Evolutionary conservation across 2,113 vertebrate genomes (phyloP).

Genomic region (Athene noctua): DNA sequence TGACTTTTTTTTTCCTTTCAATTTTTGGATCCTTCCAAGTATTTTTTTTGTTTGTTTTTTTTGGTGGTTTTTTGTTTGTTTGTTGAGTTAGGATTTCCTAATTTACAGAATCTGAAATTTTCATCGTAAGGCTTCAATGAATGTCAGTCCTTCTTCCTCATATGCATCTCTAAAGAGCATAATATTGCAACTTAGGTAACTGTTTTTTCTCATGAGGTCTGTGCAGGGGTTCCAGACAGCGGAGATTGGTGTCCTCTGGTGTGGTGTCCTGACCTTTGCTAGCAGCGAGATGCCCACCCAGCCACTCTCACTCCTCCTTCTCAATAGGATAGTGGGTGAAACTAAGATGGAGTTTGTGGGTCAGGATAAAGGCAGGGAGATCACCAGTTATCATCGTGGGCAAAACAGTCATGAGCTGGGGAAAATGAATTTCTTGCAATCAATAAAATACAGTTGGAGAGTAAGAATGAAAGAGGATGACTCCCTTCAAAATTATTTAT

Average conservation of each 20-base stretch:
- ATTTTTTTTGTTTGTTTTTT: neutral
- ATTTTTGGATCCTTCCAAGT: neutral
- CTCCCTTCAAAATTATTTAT: neutral
- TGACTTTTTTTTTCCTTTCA: neutral
- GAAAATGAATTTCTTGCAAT: neutral
- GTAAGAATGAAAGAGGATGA: neutral
- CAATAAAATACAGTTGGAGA: neutral
- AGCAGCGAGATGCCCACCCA: neutral
- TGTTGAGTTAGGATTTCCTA: neutral
- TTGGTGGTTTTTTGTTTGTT: neutral
- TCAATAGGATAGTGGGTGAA: fast-evolving
- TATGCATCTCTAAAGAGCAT: neutral
- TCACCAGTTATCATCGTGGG: neutral
- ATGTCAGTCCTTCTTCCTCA: neutral
- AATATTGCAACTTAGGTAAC: neutral
- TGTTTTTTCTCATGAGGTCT: neutral
- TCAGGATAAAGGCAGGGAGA: neutral
- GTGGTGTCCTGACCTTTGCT: neutral
- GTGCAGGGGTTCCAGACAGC: neutral
- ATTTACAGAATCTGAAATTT: neutral
- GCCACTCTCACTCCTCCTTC: neutral
- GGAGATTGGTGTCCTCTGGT: neutral
- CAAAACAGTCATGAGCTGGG: neutral
- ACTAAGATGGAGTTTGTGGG: neutral
- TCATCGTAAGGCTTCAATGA: neutral